These are phyloP conservation scores for Brachionus manjavacas DNA, from an alignment of 1,140 invertebrate genomes.

Conservation along the genomic window DNA sequence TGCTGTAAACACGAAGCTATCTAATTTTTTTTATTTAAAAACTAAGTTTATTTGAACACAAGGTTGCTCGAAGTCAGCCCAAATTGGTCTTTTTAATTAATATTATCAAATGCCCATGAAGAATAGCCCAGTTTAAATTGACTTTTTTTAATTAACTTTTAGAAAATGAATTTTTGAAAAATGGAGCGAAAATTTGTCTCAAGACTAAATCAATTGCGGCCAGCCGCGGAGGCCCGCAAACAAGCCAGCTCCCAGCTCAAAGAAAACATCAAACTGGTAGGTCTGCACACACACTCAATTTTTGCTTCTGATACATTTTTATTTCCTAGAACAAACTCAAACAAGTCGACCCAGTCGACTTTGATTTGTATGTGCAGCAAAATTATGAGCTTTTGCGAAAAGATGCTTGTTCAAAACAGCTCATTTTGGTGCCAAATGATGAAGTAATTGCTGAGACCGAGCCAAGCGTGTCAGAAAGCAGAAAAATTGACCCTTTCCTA, in stretches of 20 bases:
- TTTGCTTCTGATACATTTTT: not conserved
- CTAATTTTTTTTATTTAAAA: not conserved
- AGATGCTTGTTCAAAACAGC: conserved; percentile 19
- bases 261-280: conserved; percentile 31
- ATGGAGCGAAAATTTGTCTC: conserved; percentile 42
- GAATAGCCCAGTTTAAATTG: not conserved
- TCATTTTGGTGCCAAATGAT: conserved; percentile 20
- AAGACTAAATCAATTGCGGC: conserved; percentile 25
- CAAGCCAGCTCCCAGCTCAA: conserved; percentile 32
- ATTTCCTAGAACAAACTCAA: conserved; percentile 13
- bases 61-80: not conserved
- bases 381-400: not conserved
- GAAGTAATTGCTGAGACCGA: not conserved
- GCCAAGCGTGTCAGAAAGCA: not conserved
- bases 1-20: not conserved
- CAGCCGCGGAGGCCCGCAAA: conserved; percentile 34
- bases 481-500: not conserved
- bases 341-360: conserved; percentile 36
- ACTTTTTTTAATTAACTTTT: conserved; percentile 9
- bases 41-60: not conserved
- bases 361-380: conserved; percentile 13
- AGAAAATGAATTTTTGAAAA: not conserved
- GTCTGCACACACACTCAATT: not conserved
- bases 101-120: not conserved
- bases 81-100: not conserved